These are phyloP conservation scores for Achroia grisella DNA, from an alignment of 1,140 invertebrate genomes.

Conservation along the genomic window DNA sequence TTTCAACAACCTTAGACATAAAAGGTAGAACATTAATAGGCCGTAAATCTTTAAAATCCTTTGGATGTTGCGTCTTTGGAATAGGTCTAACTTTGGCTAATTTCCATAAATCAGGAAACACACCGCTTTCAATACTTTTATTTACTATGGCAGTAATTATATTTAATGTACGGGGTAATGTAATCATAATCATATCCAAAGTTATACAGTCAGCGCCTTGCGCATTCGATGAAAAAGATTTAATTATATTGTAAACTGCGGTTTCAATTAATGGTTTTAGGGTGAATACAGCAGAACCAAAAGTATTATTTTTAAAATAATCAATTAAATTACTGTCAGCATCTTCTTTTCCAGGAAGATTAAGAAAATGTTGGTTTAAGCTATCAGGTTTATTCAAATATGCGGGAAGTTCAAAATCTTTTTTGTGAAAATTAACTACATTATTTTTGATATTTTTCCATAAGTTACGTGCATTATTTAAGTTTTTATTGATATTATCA, in stretches of 20 bases:
- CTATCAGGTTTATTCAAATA: conserved; percentile 3
- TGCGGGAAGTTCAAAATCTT: background rate
- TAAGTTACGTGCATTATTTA: background rate
- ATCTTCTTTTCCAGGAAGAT: background rate
- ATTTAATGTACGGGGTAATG: conserved; percentile 2
- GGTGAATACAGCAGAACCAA: background rate
- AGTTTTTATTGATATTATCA: conserved; percentile 4
- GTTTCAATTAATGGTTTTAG: conserved; percentile 3
- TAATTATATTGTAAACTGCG: background rate
- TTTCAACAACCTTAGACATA: conserved; percentile 9
- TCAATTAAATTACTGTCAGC: background rate
- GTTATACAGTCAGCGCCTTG: conserved; percentile 6
- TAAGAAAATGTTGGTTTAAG: conserved; percentile 6
- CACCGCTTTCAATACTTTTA: conserved; percentile 1
- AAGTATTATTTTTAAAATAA: background rate
- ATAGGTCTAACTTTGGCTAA: conserved; percentile 5
- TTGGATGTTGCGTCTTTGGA: conserved; percentile 2
- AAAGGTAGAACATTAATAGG: conserved; percentile 8
- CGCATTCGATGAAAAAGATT: conserved; percentile 1
- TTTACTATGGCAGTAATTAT: conserved; percentile 6
- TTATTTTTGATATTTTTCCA: conserved; percentile 10
- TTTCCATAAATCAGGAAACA: conserved; percentile 5
- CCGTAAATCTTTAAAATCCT: conserved; percentile 2
- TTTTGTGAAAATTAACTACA: background rate
- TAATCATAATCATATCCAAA: conserved; percentile 7